Base-by-base conservation (phyloP, 2,888 invertebrate species). In the Dorcus parallelipipedus region DNA sequence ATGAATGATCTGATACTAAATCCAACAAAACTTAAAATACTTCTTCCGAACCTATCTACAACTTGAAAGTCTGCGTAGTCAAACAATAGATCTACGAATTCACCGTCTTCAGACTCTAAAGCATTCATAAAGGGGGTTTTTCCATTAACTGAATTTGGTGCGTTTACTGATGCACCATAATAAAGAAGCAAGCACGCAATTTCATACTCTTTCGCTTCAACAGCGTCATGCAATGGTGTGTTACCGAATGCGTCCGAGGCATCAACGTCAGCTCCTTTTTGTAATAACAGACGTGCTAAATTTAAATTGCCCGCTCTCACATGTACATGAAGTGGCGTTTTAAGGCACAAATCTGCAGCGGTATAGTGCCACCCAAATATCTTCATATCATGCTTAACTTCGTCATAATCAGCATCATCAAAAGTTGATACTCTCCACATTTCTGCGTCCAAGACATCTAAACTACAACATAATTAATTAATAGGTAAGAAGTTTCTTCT, bases 91-190 rank as follows among this genome's bases (percentile, higher is more conserved):
- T 38, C 39, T 9, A 17, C 4, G 38, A 51, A 41, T 17, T 41
- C 41, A 7, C 17, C 4, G 40, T 20, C 17, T 17, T 9, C 3
- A 2, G 6, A 9, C 7, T 8, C 5, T 33, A 51, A 10, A 39
- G 51, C 51, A 9, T 41, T 17, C 47, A 39, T 41, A 5, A 51
- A 41, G 23, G 51, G 51, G 6, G 17, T 39, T 17, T 10, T 14
- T 9, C 23, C 9, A 23, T 20, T 9, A 39, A 39, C 1, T 17
- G 40, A n/a, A 8, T 17, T 17, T 9, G 51, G 10, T 17, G 10
- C 39, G 41, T 51, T 51, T 9, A 41, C 51, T 17, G 51, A 51
- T 20, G 51, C 51, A 20, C 41, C 41, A 26, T 51, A 51, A 40
- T 41, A 41, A 20, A 51, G 23, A 9, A 51, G 9, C 51, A 51